Evolutionary conservation across 1,140 invertebrate species (phyloP).

Genomic region (Bombus impatiens): DNA sequence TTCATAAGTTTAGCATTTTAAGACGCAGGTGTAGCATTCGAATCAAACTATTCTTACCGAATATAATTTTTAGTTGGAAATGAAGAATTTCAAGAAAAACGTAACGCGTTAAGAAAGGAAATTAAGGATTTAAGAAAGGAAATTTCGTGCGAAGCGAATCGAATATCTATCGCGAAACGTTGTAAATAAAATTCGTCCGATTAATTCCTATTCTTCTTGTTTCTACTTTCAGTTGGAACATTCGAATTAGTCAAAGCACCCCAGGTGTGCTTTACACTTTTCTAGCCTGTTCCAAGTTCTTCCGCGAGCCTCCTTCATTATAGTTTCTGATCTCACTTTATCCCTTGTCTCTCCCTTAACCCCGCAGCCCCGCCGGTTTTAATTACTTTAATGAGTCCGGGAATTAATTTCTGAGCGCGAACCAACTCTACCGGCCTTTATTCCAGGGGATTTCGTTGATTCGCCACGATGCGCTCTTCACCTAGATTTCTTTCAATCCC

Average conservation of each 20-base stretch:
- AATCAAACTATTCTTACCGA: too few relatives aligned
- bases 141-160: not conserved
- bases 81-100: too few relatives aligned
- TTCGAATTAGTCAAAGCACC: constrained; percentile 11
- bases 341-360: constrained; percentile 13
- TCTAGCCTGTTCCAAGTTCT: constrained; percentile 3
- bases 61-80: too few relatives aligned
- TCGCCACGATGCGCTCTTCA: constrained; percentile 39
- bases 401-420: constrained; percentile 43
- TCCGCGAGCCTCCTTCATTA: constrained; percentile 51
- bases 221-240: not conserved
- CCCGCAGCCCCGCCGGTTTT: constrained; percentile 51
- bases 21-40: too few relatives aligned
- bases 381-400: constrained; percentile 58
- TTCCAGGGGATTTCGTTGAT: constrained; percentile 49
- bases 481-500: constrained; percentile 18
- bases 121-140: too few relatives aligned
- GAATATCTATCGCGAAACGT: not conserved
- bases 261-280: constrained; percentile 21
- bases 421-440: constrained; percentile 36
- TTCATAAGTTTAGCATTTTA: too few relatives aligned
- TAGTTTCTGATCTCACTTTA: constrained; percentile 61
- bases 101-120: too few relatives aligned
- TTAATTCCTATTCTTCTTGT: not conserved
- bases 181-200: not conserved